Base-by-base conservation (phyloP, 1,140 invertebrate genomes). In the Pseudomyrmex dendroicus region DNA sequence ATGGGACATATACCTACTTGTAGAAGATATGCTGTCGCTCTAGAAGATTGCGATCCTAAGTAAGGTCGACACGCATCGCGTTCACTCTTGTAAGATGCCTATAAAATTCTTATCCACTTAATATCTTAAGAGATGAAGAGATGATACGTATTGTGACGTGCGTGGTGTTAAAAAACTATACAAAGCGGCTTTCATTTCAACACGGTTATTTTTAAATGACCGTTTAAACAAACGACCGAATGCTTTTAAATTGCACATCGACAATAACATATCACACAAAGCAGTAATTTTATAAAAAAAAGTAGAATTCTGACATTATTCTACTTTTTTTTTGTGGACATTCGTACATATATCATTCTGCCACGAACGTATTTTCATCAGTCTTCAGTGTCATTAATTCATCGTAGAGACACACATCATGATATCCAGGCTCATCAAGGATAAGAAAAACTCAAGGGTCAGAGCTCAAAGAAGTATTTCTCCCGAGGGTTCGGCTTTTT, bases 331-430 rank as follows among this genome's bases (percentile, higher is more conserved):
- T 52, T 83, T 66, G 20, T 15, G n/a, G 5, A 56, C 22, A 25
- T 35, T 15, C 20, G 66, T 87, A 84, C 35, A 35, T 88, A 83
- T 77, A 87, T 88, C 86, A 88, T 70, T 82, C 66, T 90, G 90
- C 91, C 89, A 72, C 83, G 83, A 85, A 90, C 89, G 88, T 90
- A 91, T 89, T 91, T 91, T 73, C 86, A 86, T 83, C 78, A 72
- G 73, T 80, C 86, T 68, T 77, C 62, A 63, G 74, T 78, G 90
- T 92, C 90, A 91, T 91, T 90, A 93, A 92, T 93, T 93, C 87
- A 91, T 92, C 91, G 89, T 85, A 78, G 50, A 57, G 88, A 82
- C 77, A 90, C 85, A 86, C 85, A 83, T 50, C 76, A 85, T 76
- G 78, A 59, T 76, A 82, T 87, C 62, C 70, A 83, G 57, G 59